Base-by-base conservation (phyloP, 2,113 vertebrate species). In the Lethenteron camtschaticum region DNA sequence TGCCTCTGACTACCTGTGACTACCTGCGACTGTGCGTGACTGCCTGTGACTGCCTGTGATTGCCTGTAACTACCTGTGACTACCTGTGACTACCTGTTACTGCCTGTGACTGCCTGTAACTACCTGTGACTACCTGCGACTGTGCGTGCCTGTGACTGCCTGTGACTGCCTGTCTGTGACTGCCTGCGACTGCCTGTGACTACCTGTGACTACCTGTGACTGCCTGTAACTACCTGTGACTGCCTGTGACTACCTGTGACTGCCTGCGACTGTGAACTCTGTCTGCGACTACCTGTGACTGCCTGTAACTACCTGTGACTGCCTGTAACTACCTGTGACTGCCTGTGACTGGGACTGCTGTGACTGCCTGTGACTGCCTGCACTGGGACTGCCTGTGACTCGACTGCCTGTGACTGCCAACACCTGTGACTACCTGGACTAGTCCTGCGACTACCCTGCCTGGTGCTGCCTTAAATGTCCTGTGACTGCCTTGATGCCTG, bases 211-310 rank as follows among this genome's bases (percentile, higher is more conserved):
- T 41, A 4, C 41, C 41, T 41, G 41, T 41, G 41, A 41, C 41
- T 41, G 41, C 41, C 11, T 73, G 14, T n/a, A n/a, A n/a, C n/a
- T 10, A 74, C 70, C 2, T 68, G 41, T 3, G 3, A 3, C 41
- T 41, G 41, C 41, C 41, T 41, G 41, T 41, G 41, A 41, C 41
- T 41, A 4, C 41, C 11, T 73, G 14, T 68, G 16, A 70, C 73
- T 10, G 74, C 70, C 2, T 68, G 97, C 90, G 94, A 70, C 80
- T 99, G 57, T n/a, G n/a, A n/a, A n/a, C n/a, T n/a, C n/a, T n/a
- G n/a, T n/a, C n/a, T n/a, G n/a, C n/a, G n/a, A n/a, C n/a, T n/a
- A n/a, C 82, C 20, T 20, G 41, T 4, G 3, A 4, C 41, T 41
- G 41, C 41, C 41, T 41, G 41, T 41, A 4, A 41, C 41, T 41